phyloP scores from a whole-genome alignment of 2,113 vertebrate genomes.

The Strix aluco region DNA sequence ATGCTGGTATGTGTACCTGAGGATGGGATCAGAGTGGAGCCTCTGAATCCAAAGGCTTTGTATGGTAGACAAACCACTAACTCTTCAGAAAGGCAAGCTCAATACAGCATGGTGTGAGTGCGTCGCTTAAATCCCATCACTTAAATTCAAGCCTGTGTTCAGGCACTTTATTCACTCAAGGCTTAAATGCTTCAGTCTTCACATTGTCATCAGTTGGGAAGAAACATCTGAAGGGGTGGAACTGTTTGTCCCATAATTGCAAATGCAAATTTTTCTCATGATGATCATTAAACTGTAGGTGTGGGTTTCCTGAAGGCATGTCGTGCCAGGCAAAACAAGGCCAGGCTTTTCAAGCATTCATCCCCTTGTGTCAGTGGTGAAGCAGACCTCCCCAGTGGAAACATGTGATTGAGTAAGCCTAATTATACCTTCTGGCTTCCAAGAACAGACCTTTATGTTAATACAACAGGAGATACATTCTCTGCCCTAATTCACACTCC shows the following conservation, averaged over 20 bases:
- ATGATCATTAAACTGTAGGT: neutral
- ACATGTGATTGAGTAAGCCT: neutral
- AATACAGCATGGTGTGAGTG: neutral
- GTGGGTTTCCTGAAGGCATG: neutral
- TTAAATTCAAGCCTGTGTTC: neutral
- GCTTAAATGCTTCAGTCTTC: neutral
- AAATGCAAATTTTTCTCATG: neutral
- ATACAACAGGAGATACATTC: neutral
- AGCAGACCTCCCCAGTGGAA: neutral
- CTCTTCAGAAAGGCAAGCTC: neutral
- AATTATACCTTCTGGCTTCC: conserved; percentile 36
- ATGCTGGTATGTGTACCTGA: neutral
- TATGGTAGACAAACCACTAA: neutral
- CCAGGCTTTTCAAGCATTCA: conserved; percentile 21
- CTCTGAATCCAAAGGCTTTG: neutral
- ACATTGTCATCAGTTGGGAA: neutral
- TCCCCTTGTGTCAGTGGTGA: neutral
- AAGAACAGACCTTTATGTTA: neutral
- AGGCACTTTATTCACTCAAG: neutral
- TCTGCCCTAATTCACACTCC: neutral
- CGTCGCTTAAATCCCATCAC: neutral
- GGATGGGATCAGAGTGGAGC: neutral
- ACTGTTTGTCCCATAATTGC: neutral
- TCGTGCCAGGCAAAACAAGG: neutral
- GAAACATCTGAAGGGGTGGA: neutral